Evolutionary conservation across 2,888 invertebrate genomes (phyloP).

Genomic region (Leucophora obtusa): DNA sequence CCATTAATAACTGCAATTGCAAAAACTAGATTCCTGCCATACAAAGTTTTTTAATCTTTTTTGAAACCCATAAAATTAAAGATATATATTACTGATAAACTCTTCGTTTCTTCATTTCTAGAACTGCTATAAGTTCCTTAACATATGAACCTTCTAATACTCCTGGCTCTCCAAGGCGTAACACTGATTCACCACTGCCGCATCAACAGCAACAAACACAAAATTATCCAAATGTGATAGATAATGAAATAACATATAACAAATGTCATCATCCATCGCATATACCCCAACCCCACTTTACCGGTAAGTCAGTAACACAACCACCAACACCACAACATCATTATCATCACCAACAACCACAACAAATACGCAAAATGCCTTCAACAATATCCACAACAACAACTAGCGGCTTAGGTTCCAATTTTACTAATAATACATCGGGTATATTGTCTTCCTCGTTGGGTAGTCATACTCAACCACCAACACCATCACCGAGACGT

Average conservation of each 20-base stretch:
- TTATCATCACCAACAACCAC: slow-evolving; percentile 52
- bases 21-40: no score
- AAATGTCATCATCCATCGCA: slow-evolving; percentile 55
- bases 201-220: slow-evolving; percentile 28
- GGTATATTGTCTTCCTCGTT: slow-evolving; percentile 76
- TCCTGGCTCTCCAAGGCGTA: slow-evolving; percentile 31
- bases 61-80: no score
- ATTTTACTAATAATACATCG: slow-evolving; percentile 78
- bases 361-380: slow-evolving; percentile 72
- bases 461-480: slow-evolving; percentile 79
- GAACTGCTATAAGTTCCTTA: slow-evolving; percentile 48
- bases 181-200: slow-evolving; percentile 42
- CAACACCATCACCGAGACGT: slow-evolving; percentile 85
- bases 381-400: slow-evolving; percentile 81
- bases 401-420: slow-evolving; percentile 80
- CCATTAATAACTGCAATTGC: no score
- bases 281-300: slow-evolving; percentile 79
- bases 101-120: not conserved
- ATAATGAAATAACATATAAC: slow-evolving; percentile 26
- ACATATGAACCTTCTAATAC: slow-evolving; percentile 47
- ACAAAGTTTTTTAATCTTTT: no score
- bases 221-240: slow-evolving; percentile 12
- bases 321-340: slow-evolving; percentile 51
- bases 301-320: slow-evolving; percentile 82
- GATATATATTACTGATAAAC: no score